Evolutionary conservation across 2,888 invertebrate genomes (phyloP).

Genomic region (Eubasilissa splendida): DNA sequence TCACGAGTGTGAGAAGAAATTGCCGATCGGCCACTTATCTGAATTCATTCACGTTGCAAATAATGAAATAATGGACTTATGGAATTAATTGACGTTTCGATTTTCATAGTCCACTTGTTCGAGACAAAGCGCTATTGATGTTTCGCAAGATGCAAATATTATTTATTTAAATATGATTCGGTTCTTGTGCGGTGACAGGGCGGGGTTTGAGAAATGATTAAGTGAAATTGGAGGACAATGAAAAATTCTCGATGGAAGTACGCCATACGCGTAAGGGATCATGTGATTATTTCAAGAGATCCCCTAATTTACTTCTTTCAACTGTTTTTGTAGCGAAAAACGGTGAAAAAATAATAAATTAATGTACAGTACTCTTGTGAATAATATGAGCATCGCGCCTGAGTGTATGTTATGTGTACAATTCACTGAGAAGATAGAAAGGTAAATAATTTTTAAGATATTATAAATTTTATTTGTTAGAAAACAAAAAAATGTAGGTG

Average conservation of each 20-base stretch:
- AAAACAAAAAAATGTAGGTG: no score
- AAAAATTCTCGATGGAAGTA: neutral
- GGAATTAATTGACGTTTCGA: constrained; percentile 23
- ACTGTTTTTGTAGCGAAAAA: no score
- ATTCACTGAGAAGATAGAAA: no score
- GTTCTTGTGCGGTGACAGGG: neutral
- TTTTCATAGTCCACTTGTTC: constrained; percentile 13
- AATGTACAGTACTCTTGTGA: no score
- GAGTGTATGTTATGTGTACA: no score
- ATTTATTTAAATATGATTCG: constrained; percentile 8
- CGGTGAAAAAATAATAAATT: no score
- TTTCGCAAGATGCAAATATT: constrained; percentile 5
- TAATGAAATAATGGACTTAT: neutral
- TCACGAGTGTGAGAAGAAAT: constrained; percentile 33
- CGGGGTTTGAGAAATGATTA: neutral
- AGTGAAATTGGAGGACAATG: neutral
- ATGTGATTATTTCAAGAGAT: no score
- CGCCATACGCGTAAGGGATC: no score
- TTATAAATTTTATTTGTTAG: no score
- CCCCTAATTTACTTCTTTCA: no score
- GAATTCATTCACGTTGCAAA: neutral
- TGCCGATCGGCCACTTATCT: neutral
- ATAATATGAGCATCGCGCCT: no score
- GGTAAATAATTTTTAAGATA: no score
- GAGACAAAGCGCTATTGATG: neutral